These are phyloP conservation scores for Oncorhynchus nerka DNA, from an alignment of 2,113 vertebrate genomes.

Conservation along the genomic window DNA sequence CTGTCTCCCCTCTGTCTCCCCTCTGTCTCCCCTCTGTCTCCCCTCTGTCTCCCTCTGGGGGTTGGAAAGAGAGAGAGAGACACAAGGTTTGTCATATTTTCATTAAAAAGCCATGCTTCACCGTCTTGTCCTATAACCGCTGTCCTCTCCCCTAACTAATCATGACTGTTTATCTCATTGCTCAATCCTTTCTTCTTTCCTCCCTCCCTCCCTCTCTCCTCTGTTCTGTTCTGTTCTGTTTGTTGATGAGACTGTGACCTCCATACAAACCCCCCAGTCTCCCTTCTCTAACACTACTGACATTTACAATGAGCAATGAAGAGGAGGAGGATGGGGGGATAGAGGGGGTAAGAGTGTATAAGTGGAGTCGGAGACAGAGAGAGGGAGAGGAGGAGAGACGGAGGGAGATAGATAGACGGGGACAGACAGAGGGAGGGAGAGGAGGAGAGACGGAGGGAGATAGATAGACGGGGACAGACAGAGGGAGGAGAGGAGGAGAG, in stretches of 20 bases:
- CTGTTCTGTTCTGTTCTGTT: neutral
- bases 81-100: slow-evolving; percentile 67
- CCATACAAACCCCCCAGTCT: slow-evolving; percentile 3
- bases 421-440: too few species aligned
- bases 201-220: slow-evolving; percentile 7
- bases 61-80: slow-evolving; percentile 32
- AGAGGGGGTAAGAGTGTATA: slow-evolving; percentile 7
- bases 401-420: slow-evolving; percentile 21
- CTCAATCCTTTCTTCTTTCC: slow-evolving; percentile 53
- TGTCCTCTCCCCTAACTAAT: slow-evolving; percentile 60
- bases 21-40: slow-evolving; percentile 9
- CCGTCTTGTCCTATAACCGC: slow-evolving; percentile 73
- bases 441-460: too few species aligned
- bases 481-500: too few species aligned
- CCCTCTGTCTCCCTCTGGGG: neutral
- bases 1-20: neutral
- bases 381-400: slow-evolving; percentile 21
- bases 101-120: slow-evolving; percentile 81
- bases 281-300: slow-evolving; percentile 6
- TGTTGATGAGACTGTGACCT: neutral
- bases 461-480: too few species aligned
- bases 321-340: slow-evolving; percentile 4
- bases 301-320: neutral
- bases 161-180: slow-evolving; percentile 67
- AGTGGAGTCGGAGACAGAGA: slow-evolving; percentile 29